Conservation (phyloP, 37 sponge, comb jelly and placozoan species). For the Mnemiopsis leidyi region DNA sequence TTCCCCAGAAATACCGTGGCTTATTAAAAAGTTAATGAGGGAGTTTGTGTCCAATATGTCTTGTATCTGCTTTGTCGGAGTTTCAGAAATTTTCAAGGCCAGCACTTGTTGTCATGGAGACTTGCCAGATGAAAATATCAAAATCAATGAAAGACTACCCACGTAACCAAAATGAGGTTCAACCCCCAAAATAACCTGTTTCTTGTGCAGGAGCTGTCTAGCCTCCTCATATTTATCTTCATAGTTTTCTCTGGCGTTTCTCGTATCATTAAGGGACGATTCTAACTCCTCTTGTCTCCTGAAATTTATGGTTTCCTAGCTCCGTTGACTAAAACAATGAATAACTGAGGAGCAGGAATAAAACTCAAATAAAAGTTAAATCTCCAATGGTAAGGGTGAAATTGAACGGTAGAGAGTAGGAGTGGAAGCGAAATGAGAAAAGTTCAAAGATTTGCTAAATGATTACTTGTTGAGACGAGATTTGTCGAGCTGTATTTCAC, state of each 20-base stretch:
- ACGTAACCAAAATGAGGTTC: no score
- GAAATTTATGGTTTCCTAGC: neutral
- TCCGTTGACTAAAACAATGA: neutral
- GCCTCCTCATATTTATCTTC: conserved; percentile 19
- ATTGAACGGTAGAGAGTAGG: neutral
- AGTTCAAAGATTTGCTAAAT: no score
- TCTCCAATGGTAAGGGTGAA: neutral
- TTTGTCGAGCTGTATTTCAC: conserved; percentile 50
- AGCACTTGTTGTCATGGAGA: no score
- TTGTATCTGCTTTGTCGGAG: no score
- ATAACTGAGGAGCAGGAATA: neutral
- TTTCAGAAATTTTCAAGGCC: no score
- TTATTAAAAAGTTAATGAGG: no score
- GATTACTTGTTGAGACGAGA: conserved; percentile 49
- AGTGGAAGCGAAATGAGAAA: neutral
- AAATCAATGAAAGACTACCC: no score
- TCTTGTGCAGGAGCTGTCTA: conserved; percentile 55
- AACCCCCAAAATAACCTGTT: no score
- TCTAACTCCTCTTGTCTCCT: conserved; percentile 36
- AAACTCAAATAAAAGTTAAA: neutral
- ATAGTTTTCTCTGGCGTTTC: neutral
- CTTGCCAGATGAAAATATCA: no score
- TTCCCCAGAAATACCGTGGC: no score
- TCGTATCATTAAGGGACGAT: conserved; percentile 26
- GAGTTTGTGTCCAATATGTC: no score